Conservation (phyloP, 2,797 vertebrate genomes). For the Karalla daura region DNA sequence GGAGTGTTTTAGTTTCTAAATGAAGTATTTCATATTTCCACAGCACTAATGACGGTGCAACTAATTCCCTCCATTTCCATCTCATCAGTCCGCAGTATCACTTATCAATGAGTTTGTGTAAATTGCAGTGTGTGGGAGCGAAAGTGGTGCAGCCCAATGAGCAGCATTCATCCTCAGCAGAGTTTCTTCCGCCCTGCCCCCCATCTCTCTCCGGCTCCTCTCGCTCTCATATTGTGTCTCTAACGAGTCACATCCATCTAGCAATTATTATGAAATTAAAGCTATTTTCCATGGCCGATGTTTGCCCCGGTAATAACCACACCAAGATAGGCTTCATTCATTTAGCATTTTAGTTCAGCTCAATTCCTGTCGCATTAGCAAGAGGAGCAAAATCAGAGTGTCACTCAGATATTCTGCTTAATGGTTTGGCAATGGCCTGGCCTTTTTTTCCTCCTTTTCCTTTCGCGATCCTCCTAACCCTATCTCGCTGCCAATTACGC, state of each 20-base stretch:
- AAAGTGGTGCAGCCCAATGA: constrained; percentile 36
- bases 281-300: constrained; percentile 79
- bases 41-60: constrained; percentile 38
- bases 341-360: constrained; percentile 88
- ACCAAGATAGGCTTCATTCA: constrained; percentile 82
- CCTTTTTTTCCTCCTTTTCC: constrained; percentile 79
- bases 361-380: constrained; percentile 93
- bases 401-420: constrained; percentile 89
- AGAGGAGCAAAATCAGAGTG: constrained; percentile 88
- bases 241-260: constrained; percentile 78
- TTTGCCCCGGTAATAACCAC: constrained; percentile 83
- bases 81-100: constrained; percentile 38
- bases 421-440: constrained; percentile 85
- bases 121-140: constrained; percentile 46
- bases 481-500: constrained; percentile 93
- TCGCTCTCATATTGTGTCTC: constrained; percentile 72
- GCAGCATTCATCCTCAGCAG: constrained; percentile 38
- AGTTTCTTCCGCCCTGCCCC: constrained; percentile 18
- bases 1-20: constrained; percentile 37
- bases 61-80: constrained; percentile 42
- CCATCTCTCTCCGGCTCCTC: constrained; percentile 2
- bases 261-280: constrained; percentile 87
- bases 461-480: constrained; percentile 89
- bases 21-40: constrained; percentile 38
- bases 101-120: constrained; percentile 41